Conservation (phyloP, 2,113 vertebrate species). For the Gnathonemus echidnorhynchus region DNA sequence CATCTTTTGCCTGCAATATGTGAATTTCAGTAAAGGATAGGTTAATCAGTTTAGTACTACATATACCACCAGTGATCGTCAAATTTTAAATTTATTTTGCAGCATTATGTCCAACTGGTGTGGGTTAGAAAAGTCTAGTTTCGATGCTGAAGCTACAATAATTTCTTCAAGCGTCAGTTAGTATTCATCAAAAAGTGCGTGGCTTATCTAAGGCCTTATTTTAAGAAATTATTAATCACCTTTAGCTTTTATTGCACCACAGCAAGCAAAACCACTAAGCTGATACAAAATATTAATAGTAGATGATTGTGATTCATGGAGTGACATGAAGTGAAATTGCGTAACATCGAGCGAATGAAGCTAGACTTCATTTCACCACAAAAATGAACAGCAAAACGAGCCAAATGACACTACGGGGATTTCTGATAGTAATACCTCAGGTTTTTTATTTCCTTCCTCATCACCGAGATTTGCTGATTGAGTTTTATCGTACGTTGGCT, state of each 20-base stretch:
- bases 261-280: neutral
- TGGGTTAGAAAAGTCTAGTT: neutral
- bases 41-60: neutral
- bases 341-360: neutral
- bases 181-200: neutral
- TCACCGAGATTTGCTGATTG: conserved; percentile 59
- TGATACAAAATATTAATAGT: neutral
- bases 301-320: neutral
- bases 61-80: neutral
- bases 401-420: neutral
- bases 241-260: neutral
- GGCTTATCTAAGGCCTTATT: neutral
- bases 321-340: neutral
- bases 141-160: neutral
- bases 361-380: neutral
- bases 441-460: conserved; percentile 66
- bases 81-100: neutral
- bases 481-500: conserved; percentile 36
- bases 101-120: neutral
- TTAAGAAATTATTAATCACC: neutral
- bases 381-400: neutral
- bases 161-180: neutral
- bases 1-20: conserved; percentile 47
- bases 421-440: conserved; percentile 48
- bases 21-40: neutral